Percentiles rank a stretch among this genome's conserved stretches.
Evolutionary conservation across 2,888 invertebrate genomes (phyloP).

Genomic region (Dryomyza anilis): DNA sequence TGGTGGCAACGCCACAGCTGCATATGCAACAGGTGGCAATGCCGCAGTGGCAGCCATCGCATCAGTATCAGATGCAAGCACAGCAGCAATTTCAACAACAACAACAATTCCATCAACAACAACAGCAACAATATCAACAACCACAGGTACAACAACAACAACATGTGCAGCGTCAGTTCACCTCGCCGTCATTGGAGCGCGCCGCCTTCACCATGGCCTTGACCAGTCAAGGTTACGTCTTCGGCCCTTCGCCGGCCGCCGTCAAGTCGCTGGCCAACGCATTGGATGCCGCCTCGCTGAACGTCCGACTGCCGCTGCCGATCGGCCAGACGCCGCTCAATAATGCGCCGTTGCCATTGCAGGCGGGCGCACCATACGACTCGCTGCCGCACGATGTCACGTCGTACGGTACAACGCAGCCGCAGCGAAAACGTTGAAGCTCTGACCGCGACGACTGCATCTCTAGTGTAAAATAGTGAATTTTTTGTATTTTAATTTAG

Average conservation of each 20-base stretch:
- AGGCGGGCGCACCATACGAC: conserved; percentile 51
- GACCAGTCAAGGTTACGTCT: conserved; percentile 49
- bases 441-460: not conserved
- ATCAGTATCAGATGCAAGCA: conserved; percentile 11
- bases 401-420: conserved; percentile 51
- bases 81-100: conserved; percentile 23
- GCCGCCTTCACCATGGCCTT: conserved; percentile 52
- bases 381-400: conserved; percentile 47
- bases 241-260: conserved; percentile 27
- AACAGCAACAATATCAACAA: conserved; percentile 28
- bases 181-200: conserved; percentile 48
- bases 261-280: not conserved
- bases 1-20: not conserved
- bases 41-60: conserved; percentile 19
- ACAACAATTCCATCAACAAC: conserved; percentile 1
- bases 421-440: conserved; percentile 43
- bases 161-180: conserved; percentile 37
- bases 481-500: not conserved
- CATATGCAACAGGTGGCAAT: not conserved
- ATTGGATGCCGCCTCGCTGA: conserved; percentile 38
- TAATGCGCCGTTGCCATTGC: conserved; percentile 49
- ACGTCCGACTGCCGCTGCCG: conserved; percentile 51
- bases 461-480: conserved; percentile 12
- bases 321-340: conserved; percentile 50
- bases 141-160: not conserved